Evolutionary conservation across 2,113 vertebrate species (phyloP).

Genomic region (Eudyptes chrysolophus): DNA sequence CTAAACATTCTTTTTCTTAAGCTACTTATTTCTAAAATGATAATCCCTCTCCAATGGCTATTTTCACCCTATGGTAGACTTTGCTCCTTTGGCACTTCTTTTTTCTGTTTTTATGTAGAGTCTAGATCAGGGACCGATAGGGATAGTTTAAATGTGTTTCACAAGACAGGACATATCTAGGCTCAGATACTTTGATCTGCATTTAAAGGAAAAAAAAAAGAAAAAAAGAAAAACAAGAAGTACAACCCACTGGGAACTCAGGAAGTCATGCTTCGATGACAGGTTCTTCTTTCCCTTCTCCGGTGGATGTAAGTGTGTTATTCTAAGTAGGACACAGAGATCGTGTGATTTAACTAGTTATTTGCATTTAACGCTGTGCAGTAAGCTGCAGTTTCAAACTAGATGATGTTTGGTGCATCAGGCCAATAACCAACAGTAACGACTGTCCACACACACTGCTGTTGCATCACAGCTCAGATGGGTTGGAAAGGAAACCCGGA

Average conservation of each 20-base stretch:
- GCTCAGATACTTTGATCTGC: neutral
- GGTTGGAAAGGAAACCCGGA: neutral
- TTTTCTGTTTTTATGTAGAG: neutral
- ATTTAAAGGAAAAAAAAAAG: neutral
- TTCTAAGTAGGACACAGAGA: neutral
- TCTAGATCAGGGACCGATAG: neutral
- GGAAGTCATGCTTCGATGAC: neutral
- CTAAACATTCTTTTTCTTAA: neutral
- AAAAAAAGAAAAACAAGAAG: neutral
- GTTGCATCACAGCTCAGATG: neutral
- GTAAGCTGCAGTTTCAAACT: neutral
- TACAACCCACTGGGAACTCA: neutral
- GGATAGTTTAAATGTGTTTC: neutral
- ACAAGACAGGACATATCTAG: neutral
- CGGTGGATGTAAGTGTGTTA: neutral
- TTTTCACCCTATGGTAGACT: neutral
- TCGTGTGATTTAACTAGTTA: neutral
- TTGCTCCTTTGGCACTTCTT: neutral
- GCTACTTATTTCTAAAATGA: neutral
- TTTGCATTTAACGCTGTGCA: rapidly evolving
- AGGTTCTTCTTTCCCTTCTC: neutral
- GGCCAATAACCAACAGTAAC: neutral
- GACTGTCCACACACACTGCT: neutral
- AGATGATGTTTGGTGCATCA: neutral
- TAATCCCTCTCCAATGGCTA: neutral